A percentile compares a stretch with the other conserved stretches of the same genome.
Conservation (phyloP, 30 jellyfish, hydroid and myxozoan genomes). For the Cassiopea andromeda region DNA sequence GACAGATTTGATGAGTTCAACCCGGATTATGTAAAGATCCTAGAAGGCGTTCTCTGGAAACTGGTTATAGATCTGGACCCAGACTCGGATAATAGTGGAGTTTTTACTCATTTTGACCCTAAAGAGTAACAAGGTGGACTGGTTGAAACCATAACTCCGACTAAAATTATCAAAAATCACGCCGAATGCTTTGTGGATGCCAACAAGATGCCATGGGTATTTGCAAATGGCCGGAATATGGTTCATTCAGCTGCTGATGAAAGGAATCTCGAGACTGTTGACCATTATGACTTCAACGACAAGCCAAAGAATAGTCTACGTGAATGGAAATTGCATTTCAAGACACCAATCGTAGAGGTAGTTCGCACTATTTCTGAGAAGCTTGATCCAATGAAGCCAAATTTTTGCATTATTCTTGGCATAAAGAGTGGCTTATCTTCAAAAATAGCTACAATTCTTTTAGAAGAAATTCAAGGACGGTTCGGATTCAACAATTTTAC, state of each 20-base stretch:
- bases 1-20: conserved; percentile 6
- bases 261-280: neutral
- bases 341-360: conserved; percentile 9
- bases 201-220: conserved; percentile 52
- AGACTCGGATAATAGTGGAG: conserved; percentile 33
- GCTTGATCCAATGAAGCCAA: conserved; percentile 61
- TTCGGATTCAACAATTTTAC: conserved; percentile 5
- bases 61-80: conserved; percentile 42
- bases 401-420: conserved; percentile 33
- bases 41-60: conserved; percentile 41
- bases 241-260: neutral
- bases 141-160: conserved; percentile 16
- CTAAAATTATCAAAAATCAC: neutral
- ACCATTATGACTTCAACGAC: neutral
- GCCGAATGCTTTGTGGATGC: neutral
- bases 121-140: conserved; percentile 18
- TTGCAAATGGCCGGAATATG: conserved; percentile 57
- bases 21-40: neutral
- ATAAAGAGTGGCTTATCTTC: neutral
- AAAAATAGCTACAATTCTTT: conserved; percentile 19
- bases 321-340: conserved; percentile 34
- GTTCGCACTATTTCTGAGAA: conserved; percentile 13
- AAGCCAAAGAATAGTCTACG: neutral
- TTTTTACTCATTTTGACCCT: neutral
- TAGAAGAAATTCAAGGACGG: conserved; percentile 15